Percentiles rank a stretch among this genome's conserved stretches.
Evolutionary conservation across 1,140 invertebrate genomes (phyloP).

Genomic region (Bombus affinis): DNA sequence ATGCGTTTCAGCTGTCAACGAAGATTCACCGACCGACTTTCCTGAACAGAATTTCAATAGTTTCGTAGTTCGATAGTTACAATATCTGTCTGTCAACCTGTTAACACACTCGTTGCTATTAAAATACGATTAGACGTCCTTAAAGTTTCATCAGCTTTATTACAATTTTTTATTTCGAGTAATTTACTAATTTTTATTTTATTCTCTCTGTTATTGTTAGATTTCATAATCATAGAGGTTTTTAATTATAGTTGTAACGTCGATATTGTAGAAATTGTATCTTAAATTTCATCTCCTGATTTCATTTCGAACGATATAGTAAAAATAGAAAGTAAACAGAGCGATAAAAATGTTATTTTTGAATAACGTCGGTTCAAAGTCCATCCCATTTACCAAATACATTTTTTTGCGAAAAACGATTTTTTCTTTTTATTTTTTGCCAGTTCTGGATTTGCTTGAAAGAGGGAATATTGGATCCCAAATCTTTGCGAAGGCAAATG

Average conservation of each 20-base stretch:
- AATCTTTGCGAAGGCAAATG: background rate
- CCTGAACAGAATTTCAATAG: background rate
- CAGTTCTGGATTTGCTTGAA: background rate
- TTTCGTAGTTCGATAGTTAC: background rate
- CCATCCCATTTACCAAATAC: background rate
- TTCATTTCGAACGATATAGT: background rate
- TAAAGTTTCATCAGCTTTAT: no score
- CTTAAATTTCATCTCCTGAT: no score
- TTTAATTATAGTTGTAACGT: no score
- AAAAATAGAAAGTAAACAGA: background rate
- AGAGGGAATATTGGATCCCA: background rate
- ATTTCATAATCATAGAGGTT: no score
- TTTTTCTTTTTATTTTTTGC: background rate
- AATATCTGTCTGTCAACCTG: background rate
- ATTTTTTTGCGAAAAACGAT: background rate
- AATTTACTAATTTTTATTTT: no score
- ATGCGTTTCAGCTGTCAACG: background rate
- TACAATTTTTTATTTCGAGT: no score
- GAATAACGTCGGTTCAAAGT: background rate
- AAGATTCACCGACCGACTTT: background rate
- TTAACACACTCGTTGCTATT: background rate
- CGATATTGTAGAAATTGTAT: no score
- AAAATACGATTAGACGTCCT: no score
- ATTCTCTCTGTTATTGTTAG: no score
- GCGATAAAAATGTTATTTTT: background rate